phyloP scores from a whole-genome alignment of 2,113 vertebrate species.

The Meleagris gallopavo region DNA sequence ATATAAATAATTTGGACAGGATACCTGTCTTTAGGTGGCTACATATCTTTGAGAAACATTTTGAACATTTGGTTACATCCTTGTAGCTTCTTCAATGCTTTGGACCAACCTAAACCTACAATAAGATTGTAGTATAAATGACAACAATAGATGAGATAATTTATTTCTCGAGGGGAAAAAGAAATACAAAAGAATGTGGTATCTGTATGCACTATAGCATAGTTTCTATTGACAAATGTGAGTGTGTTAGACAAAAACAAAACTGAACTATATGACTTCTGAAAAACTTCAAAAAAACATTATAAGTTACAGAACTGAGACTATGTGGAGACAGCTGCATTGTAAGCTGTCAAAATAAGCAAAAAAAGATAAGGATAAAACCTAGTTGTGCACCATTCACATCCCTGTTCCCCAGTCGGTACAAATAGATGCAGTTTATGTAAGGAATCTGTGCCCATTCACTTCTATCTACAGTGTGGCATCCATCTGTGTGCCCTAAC shows the following conservation, averaged over 20 bases:
- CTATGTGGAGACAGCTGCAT: background rate
- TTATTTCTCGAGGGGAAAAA: background rate
- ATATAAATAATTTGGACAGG: background rate
- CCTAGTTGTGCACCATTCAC: background rate
- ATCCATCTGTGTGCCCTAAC: background rate
- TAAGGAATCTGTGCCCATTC: background rate
- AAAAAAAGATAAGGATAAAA: background rate
- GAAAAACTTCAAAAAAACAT: background rate
- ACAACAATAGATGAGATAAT: background rate
- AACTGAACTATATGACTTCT: background rate
- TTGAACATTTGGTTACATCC: background rate
- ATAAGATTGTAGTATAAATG: background rate
- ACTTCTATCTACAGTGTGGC: background rate
- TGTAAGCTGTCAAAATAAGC: background rate
- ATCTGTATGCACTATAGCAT: background rate
- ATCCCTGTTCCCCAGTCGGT: background rate
- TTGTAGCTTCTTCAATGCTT: background rate
- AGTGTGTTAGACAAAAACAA: accelerated
- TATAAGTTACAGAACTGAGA: background rate
- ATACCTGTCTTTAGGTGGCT: background rate
- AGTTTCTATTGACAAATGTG: background rate
- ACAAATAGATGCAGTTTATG: background rate
- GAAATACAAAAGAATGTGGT: background rate
- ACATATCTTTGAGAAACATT: background rate
- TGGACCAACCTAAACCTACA: background rate